These are phyloP conservation scores for Phylloscopus whistleri DNA, from an alignment of 2,113 vertebrate species.

Conservation along the genomic window DNA sequence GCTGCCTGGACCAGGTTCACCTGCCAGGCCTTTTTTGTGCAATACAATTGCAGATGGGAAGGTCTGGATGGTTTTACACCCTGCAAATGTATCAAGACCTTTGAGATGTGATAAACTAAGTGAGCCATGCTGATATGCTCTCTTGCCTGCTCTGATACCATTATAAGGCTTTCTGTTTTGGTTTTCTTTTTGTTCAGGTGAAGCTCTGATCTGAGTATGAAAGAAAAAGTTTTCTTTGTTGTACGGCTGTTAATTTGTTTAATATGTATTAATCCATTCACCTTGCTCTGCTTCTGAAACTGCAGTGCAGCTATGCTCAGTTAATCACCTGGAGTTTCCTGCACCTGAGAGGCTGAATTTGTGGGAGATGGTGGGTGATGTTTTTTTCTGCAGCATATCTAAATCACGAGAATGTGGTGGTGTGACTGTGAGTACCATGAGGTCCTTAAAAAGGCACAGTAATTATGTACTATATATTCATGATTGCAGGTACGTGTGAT, in stretches of 20 bases:
- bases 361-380: neutral
- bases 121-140: neutral
- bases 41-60: neutral
- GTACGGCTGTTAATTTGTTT: neutral
- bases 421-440: neutral
- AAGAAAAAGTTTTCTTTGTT: neutral
- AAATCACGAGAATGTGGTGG: neutral
- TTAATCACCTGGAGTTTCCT: neutral
- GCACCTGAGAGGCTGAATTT: neutral
- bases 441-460: neutral
- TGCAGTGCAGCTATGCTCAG: neutral
- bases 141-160: neutral
- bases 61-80: neutral
- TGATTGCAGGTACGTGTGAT: neutral
- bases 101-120: neutral
- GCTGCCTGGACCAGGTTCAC: neutral
- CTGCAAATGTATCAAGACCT: neutral
- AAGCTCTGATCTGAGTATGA: neutral
- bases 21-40: neutral
- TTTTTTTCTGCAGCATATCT: neutral
- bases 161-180: neutral
- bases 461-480: neutral
- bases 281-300: neutral
- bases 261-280: neutral
- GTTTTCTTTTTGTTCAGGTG: neutral